Base-by-base conservation (phyloP, 2,888 invertebrate genomes). In the Drosophila planitibia region DNA sequence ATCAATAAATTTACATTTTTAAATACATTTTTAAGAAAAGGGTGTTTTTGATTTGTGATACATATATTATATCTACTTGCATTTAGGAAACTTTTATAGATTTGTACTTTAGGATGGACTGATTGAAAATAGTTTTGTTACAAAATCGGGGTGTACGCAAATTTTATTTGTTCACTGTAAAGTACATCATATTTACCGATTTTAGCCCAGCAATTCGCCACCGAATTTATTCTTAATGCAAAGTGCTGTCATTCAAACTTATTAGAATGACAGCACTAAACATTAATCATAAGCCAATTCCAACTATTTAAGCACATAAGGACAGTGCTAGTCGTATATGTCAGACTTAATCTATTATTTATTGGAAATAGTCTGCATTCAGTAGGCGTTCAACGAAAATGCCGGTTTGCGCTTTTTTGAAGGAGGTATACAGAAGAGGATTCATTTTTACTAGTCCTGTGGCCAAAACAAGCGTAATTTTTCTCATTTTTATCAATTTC, bases 341-440 rank as follows among this genome's bases (percentile, higher is more conserved):
- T 49, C 49, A 19, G 28, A 49, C 9, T 19, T 28, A 9, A 7
- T 19, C 19, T 28, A 47, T 7, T 22, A 47, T 19, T 49, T 5
- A 49, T 19, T 49, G 10, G 9, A 28, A 49, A 28, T 4, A 9
- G 4, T 49, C 16, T 22, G 2, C 12, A 49, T 16, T 49, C 16
- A 49, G 25, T 25, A 16, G 22, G 12, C 14, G 7, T 22, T 19
- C 2, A 54, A 41, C 52, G 25, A 28, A 58, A 49, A 39, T 63
- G 59, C 32, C 22, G 54, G 58, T 49, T 49, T 32, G 4, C n/a
- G 39, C 25, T 19, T 68, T 69, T 9, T 49, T 28, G 7, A 28
- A 19, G 49, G 9, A 16, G 49, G 4, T 25, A 9, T 49, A 9
- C 28, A 19, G 49, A 16, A 16, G 41, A 22, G 12, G 12, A 44